Evolutionary conservation across 1,140 invertebrate species (phyloP), one percentile per base, ranked within the genome.

Genomic region (Psilanteris sp.): DNA sequence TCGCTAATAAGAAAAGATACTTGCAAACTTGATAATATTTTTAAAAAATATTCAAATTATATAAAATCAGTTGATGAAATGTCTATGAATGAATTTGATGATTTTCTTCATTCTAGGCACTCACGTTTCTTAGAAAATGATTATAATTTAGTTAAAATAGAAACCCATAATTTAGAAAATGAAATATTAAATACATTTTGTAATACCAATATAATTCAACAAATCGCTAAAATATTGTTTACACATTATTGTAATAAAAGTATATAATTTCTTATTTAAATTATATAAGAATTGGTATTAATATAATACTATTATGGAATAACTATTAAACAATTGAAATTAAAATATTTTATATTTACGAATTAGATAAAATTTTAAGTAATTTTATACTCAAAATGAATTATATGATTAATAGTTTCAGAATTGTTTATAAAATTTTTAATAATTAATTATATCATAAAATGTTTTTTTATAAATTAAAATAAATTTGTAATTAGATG

Each of bases 121-220:
- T 57, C 64, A 48, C 71, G 78, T 46, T 80, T 82, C 76, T 18
- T 22, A 50, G 44, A 52, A 48, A 31, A 15, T 44, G 11, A 22
- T 15, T 13, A 11, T 11, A 15, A 22, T 37, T 39, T 31, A 57
- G 3, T 68, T 26, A 41, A 41, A 16, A 4, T 11, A 22, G 13
- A 68, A 37, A 36, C 14, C 48, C 31, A 75, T n/a, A 7, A 68
- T n/a, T 32, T 81, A 11, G 36, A 77, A 27, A 77, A 83, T 73
- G 24, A 77, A 26, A 39, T 88, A 43, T 26, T 87, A 16, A 82
- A 88, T 79, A 79, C 85, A 7, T 75, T 87, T 68, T 87, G 85
- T 72, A 78, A 85, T 75, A 70, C 83, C 41, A 79, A 82, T 32
- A 64, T 86, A 61, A 79, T 87, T 11, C 3, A 52, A 32, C 48